Conservation (phyloP, 2,797 vertebrate species). For the Chaetodon trifasciatus region DNA sequence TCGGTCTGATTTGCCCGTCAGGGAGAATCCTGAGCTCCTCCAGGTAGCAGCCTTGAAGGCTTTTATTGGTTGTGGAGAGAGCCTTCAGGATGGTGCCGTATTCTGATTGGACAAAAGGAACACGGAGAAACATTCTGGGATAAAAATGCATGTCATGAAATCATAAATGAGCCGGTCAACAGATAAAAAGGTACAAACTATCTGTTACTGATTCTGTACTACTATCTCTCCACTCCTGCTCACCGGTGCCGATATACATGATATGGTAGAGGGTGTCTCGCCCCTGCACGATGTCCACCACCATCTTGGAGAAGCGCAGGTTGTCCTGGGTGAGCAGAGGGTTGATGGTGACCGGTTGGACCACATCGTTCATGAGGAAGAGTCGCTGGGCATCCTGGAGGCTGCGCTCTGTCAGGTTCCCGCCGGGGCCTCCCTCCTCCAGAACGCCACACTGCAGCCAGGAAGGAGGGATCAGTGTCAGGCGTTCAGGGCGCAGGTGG, state of each 20-base stretch:
- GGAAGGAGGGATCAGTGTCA: background rate
- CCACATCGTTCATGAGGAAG: slow-evolving; percentile 94
- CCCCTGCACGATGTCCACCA: slow-evolving; percentile 96
- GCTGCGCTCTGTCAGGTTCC: slow-evolving; percentile 93
- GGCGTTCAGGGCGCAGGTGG: background rate
- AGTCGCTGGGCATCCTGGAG: slow-evolving; percentile 96
- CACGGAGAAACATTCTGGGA: background rate
- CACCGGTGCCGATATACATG: slow-evolving; percentile 96
- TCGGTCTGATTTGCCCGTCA: slow-evolving; percentile 82
- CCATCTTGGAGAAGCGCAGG: slow-evolving; percentile 92
- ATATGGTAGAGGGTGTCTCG: slow-evolving; percentile 91
- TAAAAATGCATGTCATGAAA: background rate
- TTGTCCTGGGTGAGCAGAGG: slow-evolving; percentile 94
- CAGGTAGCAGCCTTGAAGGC: slow-evolving; percentile 90
- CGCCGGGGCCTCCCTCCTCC: slow-evolving; percentile 90
- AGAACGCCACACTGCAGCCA: slow-evolving; percentile 90
- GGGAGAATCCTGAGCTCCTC: slow-evolving; percentile 95
- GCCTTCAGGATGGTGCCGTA: slow-evolving; percentile 95
- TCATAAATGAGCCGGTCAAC: no score
- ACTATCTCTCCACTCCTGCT: background rate
- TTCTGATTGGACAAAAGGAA: slow-evolving; percentile 81
- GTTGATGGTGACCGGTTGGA: slow-evolving; percentile 90
- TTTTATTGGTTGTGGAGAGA: slow-evolving; percentile 89
- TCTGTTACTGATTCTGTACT: no score
- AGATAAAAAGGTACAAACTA: no score